Base-by-base conservation (phyloP, 1,140 invertebrate genomes). In the Ceratitis capitata region DNA sequence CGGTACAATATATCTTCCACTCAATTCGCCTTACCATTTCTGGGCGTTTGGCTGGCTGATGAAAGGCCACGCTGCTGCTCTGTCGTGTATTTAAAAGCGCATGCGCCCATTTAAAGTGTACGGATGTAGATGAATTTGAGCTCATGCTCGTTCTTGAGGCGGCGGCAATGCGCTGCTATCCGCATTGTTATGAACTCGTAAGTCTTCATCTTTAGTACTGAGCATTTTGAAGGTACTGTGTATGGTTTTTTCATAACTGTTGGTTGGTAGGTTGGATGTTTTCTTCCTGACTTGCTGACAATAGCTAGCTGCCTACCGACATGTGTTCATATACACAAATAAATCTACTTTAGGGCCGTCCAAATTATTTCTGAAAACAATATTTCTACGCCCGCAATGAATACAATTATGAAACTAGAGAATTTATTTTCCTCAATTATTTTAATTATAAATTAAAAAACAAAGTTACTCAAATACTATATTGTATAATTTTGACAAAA, bases 121-220 rank as follows among this genome's bases (percentile, higher is more conserved):
- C 39, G 5, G 16, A 19, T n/a, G n/a, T n/a, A n/a, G n/a, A n/a
- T n/a, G n/a, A n/a, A n/a, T n/a, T 74, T 23, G 39, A 23, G n/a
- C 32, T 39, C 69, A 45, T 78, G 39, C 39, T 78, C 51, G 51
- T 56, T 56, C 69, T 35, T 78, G 42, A 45, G n/a, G 23, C 69
- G 69, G 69, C 39, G n/a, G n/a, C n/a, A n/a, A n/a, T 78, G 39
- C n/a, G 69, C 69, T 19, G 69, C 19, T 42, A n/a, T 78, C 23
- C 69, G 26, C 69, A 78, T 78, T 78, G 69, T 45, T 78, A 78
- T 78, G 69, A 19, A 78, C 69, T 78, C 69, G 69, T 78, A 78
- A 45, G 69, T 78, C 39, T 78, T 78, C 69, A 78, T 78, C 39
- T 78, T 78, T 78, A 78, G 69, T n/a, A 45, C n/a, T 42, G 69